Evolutionary conservation across 2,797 vertebrate genomes (phyloP), one percentile per base, ranked within the genome.

Genomic region (Chromis chromis): DNA sequence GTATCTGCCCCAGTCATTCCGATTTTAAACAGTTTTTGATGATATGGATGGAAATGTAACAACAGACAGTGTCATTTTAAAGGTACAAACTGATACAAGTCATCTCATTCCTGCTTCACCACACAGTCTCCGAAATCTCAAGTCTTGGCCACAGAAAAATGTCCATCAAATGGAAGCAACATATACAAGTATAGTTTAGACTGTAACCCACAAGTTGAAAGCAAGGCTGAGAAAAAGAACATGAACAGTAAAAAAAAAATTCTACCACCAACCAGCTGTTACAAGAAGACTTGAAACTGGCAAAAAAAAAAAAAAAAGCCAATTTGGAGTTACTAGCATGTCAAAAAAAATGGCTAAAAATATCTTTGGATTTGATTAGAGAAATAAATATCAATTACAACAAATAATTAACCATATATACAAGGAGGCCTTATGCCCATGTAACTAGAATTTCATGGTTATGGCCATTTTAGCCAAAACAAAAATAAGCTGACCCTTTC

Each of bases 331-430:
- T 9, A 21, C 13, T 22, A 25, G 52, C 27, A 52, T 69, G 11
- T 55, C 19, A 49, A 58, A 74, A 46, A 72, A 7, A 65, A 22
- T 46, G 17, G 25, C 21, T 33, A 63, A 36, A 74, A 70, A 22
- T 14, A 1, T 73, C 65, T 90, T 86, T 88, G 77, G 78, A 82
- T 61, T 63, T 63, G 48, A 83, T 75, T 69, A n/a, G 25, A 72
- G 25, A 79, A 85, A 89, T 90, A 89, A 81, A 89, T 82, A 84
- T 24, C 2, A 70, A 27, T 52, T 28, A 28, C 8, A 55, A 78
- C 17, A 85, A 79, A 81, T 64, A 64, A 70, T 78, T 19, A 79
- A 68, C 11, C 56, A 76, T 57, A 66, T 17, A 75, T 61, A 73
- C 13, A 64, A 19, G 6, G 17, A 70, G 36, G 14, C 6, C 58